phyloP scores from a whole-genome alignment of 2,797 vertebrate species.

The Tachyglossus aculeatus region DNA sequence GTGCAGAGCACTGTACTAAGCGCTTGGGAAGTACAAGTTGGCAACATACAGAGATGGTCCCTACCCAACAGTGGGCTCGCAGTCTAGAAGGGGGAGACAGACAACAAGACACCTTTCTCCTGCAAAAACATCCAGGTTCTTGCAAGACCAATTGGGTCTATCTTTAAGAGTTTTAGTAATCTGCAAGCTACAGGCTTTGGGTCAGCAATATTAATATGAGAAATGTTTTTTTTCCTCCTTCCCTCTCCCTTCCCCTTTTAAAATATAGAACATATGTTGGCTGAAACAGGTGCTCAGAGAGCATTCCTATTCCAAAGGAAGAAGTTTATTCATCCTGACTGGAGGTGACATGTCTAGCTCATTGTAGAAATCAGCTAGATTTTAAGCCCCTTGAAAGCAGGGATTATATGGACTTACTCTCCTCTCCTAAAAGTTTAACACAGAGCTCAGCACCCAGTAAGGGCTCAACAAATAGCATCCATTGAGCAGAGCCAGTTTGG shows the following conservation, averaged over 20 bases:
- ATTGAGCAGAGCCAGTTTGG: not conserved
- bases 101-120: no score
- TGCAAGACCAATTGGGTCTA: no score
- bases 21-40: no score
- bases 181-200: accelerated
- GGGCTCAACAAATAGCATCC: no score
- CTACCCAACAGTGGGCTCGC: no score
- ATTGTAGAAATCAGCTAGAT: accelerated
- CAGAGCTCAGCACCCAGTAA: no score
- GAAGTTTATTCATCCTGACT: accelerated
- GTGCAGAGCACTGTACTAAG: no score
- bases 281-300: not conserved
- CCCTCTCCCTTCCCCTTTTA: not conserved
- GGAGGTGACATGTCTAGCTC: not conserved
- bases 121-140: no score
- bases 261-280: accelerated
- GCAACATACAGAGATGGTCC: no score
- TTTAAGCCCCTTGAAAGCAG: accelerated
- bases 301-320: accelerated
- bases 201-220: not conserved
- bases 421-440: no score
- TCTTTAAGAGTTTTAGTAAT: accelerated
- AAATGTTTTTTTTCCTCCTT: not conserved
- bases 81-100: no score
- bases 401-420: no score